Percentiles rank a stretch among this genome's conserved stretches.
Evolutionary conservation across 2,888 invertebrate species (phyloP).

Genomic region (Leptopilina myrica): DNA sequence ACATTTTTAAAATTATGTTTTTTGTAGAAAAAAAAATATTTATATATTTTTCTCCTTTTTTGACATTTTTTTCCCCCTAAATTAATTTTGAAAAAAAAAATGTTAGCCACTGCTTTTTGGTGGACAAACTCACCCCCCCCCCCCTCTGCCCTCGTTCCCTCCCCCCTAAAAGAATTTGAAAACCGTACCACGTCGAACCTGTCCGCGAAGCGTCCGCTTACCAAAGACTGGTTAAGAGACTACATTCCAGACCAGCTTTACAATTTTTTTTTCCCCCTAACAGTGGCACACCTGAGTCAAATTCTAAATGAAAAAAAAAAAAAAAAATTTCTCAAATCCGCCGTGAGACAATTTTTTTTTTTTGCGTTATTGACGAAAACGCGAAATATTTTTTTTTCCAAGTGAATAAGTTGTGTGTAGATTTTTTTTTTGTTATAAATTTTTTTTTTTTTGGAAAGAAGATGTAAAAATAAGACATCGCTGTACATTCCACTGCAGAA

Average conservation of each 20-base stretch:
- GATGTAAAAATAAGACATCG: too few relatives aligned
- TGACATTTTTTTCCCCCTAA: too few relatives aligned
- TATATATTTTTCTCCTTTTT: too few relatives aligned
- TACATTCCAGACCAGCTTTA: conserved; percentile 37
- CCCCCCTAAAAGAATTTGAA: conserved; percentile 10
- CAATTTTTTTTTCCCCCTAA: background rate
- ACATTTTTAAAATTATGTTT: too few relatives aligned
- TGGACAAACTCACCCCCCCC: background rate
- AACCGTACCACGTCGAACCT: conserved; percentile 36
- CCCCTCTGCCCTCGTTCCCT: too few relatives aligned
- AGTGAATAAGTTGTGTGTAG: too few relatives aligned
- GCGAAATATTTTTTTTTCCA: too few relatives aligned
- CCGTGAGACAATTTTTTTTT: background rate
- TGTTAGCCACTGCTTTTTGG: conserved; percentile 17
- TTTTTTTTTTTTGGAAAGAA: too few relatives aligned
- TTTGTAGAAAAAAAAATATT: too few relatives aligned
- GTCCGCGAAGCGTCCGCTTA: conserved; percentile 37
- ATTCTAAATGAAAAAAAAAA: conserved; percentile 5
- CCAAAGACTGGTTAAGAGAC: conserved; percentile 39
- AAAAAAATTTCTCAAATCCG: background rate
- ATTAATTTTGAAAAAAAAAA: background rate
- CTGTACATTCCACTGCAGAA: too few relatives aligned
- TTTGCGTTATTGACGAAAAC: background rate
- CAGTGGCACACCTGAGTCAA: conserved; percentile 33
- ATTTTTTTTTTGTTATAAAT: too few relatives aligned